Evolutionary conservation across 2,888 invertebrate species (phyloP), one percentile per base, ranked within the genome.

Genomic region (Torymus texanus): DNA sequence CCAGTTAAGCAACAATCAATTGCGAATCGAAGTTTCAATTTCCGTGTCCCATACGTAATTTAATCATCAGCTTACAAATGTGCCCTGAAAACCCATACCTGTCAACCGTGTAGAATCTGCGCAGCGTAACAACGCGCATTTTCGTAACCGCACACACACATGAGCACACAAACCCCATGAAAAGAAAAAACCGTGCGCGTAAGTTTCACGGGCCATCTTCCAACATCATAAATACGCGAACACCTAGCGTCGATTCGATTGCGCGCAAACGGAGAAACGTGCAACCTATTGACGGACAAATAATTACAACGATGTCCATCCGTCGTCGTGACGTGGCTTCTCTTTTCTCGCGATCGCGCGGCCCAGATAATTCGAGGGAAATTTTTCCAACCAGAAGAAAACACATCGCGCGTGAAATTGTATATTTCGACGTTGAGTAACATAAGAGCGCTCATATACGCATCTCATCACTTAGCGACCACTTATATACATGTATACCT

Each of bases 331-430:
- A 67, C 53, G 67, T 24, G 55, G 55, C 56, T 3, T 53, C 21
- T 72, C 12, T 72, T 13, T 41, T 41, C 41, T 41, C 8, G 41
- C 41, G 8, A 41, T 41, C 21, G 21, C n/a, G 59, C 61, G 61
- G 61, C 72, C 62, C 59, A 41, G 63, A 73, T 62, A 41, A 18
- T 71, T 24, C 55, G 55, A 41, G 41, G 41, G 41, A 41, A 41
- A 41, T 41, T 41, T 41, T 41, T 41, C 41, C 18, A 55, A 29
- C n/a, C 16, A 56, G 29, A 16, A 68, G 11, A 3, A 29, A 29
- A 55, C 55, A 59, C 63, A 66, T 75, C 75, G 65, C 13, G 63
- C 66, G 58, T 59, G 51, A 75, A 73, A 73, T 73, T 29, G 55
- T 18, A 41, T 8, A 41, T 63, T 55, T 63, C 41, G 63, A 63